These are phyloP conservation scores for Ostrea edulis DNA, from an alignment of 1,140 invertebrate genomes.

Conservation along the genomic window DNA sequence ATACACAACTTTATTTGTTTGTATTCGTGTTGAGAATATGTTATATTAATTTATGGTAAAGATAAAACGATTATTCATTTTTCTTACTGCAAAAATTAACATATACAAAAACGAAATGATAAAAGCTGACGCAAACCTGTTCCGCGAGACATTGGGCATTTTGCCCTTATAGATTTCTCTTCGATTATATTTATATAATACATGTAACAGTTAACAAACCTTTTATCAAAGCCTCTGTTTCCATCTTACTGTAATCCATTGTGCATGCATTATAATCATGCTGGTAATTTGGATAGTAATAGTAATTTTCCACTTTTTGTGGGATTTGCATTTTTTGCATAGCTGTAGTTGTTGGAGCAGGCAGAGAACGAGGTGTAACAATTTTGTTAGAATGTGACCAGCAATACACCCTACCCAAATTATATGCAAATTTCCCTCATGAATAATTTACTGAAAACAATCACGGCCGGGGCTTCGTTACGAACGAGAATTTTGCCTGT, in stretches of 20 bases:
- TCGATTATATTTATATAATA: no score
- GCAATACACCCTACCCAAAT: constrained; percentile 38
- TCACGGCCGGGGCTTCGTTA: constrained; percentile 3
- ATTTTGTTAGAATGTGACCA: constrained; percentile 30
- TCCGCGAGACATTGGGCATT: no score
- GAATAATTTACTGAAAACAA: constrained; percentile 48
- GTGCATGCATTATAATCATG: constrained; percentile 44
- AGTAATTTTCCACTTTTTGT: constrained; percentile 9
- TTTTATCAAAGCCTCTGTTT: constrained; percentile 66
- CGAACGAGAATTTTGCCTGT: background rate
- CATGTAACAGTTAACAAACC: constrained; percentile 48
- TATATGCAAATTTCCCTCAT: constrained; percentile 49
- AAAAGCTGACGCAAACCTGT: no score
- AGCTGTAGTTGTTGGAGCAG: background rate
- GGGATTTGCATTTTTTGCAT: constrained; percentile 18
- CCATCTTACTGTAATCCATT: constrained; percentile 66
- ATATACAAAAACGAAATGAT: no score
- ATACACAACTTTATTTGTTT: no score
- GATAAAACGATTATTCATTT: no score
- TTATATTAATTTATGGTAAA: no score
- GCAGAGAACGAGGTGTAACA: constrained; percentile 21
- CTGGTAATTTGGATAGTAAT: constrained; percentile 12
- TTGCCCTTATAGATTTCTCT: no score
- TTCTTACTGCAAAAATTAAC: no score
- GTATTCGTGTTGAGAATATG: no score